Conservation (phyloP, 2,888 invertebrate species). For the Polia nebulosa region DNA sequence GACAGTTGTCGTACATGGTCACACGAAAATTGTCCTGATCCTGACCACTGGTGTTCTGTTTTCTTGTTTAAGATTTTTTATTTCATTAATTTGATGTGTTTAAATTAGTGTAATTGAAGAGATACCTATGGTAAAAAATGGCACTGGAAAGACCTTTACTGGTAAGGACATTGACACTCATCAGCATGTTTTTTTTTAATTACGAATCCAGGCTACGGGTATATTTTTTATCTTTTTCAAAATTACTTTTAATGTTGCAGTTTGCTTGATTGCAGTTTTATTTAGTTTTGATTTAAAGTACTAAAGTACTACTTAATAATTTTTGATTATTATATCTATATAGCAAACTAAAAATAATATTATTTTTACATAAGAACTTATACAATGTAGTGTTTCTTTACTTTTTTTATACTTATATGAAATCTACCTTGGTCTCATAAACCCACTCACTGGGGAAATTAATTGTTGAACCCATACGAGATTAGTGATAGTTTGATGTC, state of each 20-base stretch:
- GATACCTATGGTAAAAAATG: conserved; percentile 3
- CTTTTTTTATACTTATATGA: too few species aligned
- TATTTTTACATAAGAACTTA: background rate
- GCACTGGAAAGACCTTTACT: background rate
- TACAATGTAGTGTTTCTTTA: too few species aligned
- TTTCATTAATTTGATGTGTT: conserved; percentile 22
- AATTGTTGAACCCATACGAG: background rate
- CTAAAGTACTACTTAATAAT: background rate
- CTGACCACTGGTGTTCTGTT: conserved; percentile 46
- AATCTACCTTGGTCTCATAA: too few species aligned
- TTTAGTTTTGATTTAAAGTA: conserved; percentile 7
- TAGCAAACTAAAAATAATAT: too few species aligned
- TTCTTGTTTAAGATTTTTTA: conserved; percentile 14
- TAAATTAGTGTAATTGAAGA: conserved; percentile 14
- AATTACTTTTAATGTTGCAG: background rate
- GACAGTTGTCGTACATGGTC: conserved; percentile 65
- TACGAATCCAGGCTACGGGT: conserved; percentile 1
- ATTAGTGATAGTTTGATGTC: background rate
- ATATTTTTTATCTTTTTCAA: conserved; percentile 7
- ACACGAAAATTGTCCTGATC: conserved; percentile 62
- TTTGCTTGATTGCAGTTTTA: conserved; percentile 1
- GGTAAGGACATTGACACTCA: conserved; percentile 39
- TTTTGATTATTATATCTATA: background rate
- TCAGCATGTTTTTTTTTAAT: background rate
- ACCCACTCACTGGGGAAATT: conserved; percentile 6